These are phyloP conservation scores for Alligator mississippiensis DNA, from an alignment of 2,113 vertebrate species.

Conservation along the genomic window DNA sequence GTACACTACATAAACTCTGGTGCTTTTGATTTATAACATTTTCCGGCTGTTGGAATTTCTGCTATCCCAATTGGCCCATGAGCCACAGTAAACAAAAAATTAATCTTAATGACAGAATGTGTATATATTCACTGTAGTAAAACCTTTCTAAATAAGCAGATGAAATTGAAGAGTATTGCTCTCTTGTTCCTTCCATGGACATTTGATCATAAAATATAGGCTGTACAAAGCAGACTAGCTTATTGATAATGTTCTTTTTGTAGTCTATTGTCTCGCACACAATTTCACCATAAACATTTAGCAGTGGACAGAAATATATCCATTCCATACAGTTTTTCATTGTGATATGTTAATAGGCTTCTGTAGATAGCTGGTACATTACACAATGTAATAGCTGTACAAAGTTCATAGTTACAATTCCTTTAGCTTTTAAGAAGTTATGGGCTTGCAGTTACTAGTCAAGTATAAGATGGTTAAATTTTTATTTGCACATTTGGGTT, in stretches of 20 bases:
- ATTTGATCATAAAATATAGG: background rate
- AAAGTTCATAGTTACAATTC: background rate
- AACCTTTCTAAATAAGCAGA: background rate
- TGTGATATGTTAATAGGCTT: background rate
- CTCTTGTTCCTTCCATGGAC: background rate
- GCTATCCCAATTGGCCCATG: background rate
- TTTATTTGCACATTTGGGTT: background rate
- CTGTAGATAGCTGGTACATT: background rate
- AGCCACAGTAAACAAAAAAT: background rate
- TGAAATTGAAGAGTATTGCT: background rate
- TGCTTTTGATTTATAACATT: constrained; percentile 2
- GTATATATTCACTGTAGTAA: background rate
- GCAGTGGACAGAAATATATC: background rate
- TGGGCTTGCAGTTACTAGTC: background rate
- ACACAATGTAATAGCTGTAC: background rate
- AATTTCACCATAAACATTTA: background rate
- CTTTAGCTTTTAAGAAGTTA: background rate
- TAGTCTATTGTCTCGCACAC: background rate
- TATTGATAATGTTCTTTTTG: accelerated
- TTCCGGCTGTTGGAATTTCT: constrained; percentile 44
- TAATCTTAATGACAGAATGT: background rate
- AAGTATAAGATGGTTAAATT: background rate
- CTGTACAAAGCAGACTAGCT: background rate
- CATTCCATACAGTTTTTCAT: background rate
- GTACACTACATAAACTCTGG: background rate